Base-by-base conservation (phyloP, 2,888 invertebrate genomes). In the Oscheius sp. region DNA sequence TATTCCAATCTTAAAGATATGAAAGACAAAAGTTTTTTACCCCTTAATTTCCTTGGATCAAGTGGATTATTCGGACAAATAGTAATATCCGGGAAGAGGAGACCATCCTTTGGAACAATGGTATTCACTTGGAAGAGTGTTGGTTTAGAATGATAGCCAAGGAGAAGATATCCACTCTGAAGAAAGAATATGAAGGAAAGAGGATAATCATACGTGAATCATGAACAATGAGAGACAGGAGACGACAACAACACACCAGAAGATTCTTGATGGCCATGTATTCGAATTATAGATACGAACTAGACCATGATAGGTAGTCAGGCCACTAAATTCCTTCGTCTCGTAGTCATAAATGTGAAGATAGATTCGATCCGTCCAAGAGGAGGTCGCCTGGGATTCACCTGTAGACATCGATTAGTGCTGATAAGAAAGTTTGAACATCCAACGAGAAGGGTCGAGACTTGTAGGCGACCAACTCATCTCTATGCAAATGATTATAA, bases 231-330 rank as follows among this genome's bases (percentile, higher is more conserved):
- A 75, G 14, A 81, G 59, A 49, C 80, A 78, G 6, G 74, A 74
- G 17, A 80, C 33, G 1, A 81, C 81, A 2, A 80, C 80, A 8
- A 78, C 75, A 12, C 72, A 73, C 81, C 81, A 81, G 51, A 81
- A 81, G 33, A 78, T 78, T 30, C 81, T 61, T 1, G 77, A 77
- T 0, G 78, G 77, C 81, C 81, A 81, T 12, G 78, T 80, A 45
- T 74, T 75, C 9, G 80, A 80, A 62, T 80, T 81, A 65, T 77
- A 81, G 26, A 81, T 81, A 24, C 81, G 68, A 14, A 81, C 81
- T 12, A 81, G 71, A 22, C 81, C 81, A 56, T 81, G 81, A 54
- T 80, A 81, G 1, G 81, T 81, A 26, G 81, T 81, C 26, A 81
- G 54, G 4, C 79, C 79, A 12, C 76, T 74, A 59, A 80, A 80